Conservation (phyloP, 2,797 vertebrate species). For the Gouania willdenowi region DNA sequence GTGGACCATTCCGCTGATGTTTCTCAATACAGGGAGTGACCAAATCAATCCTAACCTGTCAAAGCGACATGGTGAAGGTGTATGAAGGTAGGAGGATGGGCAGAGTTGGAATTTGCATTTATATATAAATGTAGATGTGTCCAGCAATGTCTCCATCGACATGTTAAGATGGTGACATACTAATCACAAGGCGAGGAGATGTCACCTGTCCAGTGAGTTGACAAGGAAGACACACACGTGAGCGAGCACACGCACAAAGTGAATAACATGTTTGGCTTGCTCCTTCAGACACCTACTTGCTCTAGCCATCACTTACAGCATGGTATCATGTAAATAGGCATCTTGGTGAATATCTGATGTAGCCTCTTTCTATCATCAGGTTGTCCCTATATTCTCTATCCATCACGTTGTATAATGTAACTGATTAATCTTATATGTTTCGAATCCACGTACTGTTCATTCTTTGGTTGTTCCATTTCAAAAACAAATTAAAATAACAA, state of each 20-base stretch:
- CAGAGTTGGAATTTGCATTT: conserved; percentile 64
- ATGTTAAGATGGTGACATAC: conserved; percentile 77
- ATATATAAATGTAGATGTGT: conserved; percentile 75
- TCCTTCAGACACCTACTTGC: conserved; percentile 67
- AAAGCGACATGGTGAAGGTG: conserved; percentile 37
- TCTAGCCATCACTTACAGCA: conserved; percentile 68
- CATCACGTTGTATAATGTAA: too few relatives aligned
- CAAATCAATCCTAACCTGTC: conserved; percentile 76
- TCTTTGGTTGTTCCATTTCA: too few relatives aligned
- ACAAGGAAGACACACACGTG: conserved; percentile 23
- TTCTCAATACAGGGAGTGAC: conserved; percentile 36
- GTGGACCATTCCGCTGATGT: conserved; percentile 31
- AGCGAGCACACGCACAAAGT: too few relatives aligned
- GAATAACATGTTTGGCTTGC: conserved; percentile 25
- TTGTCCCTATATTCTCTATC: too few relatives aligned
- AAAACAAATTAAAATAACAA: too few relatives aligned
- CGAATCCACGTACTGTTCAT: too few relatives aligned
- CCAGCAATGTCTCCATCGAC: conserved; percentile 49
- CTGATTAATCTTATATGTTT: too few relatives aligned
- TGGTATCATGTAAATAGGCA: conserved; percentile 76
- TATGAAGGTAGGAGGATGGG: conserved; percentile 14
- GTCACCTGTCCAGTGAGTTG: conserved; percentile 71
- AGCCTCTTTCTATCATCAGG: conserved; percentile 12
- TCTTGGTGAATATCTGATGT: conserved; percentile 52
- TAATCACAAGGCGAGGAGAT: conserved; percentile 77